These are phyloP conservation scores for Hecatera dysodea DNA, from an alignment of 2,888 invertebrate genomes.

Conservation along the genomic window DNA sequence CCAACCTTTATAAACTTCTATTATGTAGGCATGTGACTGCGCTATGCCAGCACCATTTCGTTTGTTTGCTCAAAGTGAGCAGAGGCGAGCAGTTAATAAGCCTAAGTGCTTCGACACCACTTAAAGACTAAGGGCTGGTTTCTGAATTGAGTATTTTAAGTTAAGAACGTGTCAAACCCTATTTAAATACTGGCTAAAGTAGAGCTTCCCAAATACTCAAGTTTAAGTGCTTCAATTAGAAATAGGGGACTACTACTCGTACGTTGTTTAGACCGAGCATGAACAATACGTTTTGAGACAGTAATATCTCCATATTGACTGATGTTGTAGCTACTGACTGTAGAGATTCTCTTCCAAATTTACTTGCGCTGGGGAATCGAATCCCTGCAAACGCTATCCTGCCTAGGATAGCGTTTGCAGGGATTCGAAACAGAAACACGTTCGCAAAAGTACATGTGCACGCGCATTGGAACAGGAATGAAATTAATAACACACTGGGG, in stretches of 20 bases:
- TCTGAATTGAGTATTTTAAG: no score
- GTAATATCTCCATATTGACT: not conserved
- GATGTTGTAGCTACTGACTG: no score
- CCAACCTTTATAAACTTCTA: not conserved
- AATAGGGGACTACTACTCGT: not conserved
- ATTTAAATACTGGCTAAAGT: no score
- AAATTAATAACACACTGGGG: constrained; percentile 27
- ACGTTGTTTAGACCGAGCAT: constrained; percentile 17
- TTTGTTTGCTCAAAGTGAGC: constrained; percentile 19
- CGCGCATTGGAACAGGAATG: not conserved
- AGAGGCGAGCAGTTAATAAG: constrained; percentile 18
- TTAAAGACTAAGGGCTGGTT: not conserved
- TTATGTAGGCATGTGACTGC: not conserved
- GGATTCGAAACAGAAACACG: not conserved
- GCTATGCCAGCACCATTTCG: not conserved
- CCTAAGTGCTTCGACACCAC: constrained; percentile 38
- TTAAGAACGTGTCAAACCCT: no score
- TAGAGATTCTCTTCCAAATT: not conserved
- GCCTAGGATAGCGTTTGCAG: not conserved
- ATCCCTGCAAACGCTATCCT: no score
- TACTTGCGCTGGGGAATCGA: not conserved
- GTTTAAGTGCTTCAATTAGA: no score
- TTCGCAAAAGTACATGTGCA: constrained; percentile 5
- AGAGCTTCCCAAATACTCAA: no score
- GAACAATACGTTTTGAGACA: constrained; percentile 2